phyloP scores from a whole-genome alignment of 1,140 invertebrate genomes.

The Drosophila kohkoa region DNA sequence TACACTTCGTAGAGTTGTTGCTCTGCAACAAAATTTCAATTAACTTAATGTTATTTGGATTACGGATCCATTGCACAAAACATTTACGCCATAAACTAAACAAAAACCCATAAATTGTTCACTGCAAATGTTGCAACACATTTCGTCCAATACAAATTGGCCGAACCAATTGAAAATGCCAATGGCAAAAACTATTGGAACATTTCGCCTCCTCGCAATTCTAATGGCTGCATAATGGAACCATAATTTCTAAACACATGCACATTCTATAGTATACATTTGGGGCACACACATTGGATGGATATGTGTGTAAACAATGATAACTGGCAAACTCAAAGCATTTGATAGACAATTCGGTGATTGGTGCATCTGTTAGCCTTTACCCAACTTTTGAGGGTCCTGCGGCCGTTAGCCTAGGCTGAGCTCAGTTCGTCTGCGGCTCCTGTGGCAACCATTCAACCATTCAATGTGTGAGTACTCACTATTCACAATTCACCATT shows the following conservation, averaged over 20 bases:
- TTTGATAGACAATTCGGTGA: slow-evolving; percentile 21
- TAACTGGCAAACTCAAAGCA: slow-evolving; percentile 49
- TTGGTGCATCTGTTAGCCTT: slow-evolving; percentile 29
- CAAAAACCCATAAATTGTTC: slow-evolving; percentile 28
- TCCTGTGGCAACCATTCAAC: slow-evolving; percentile 30
- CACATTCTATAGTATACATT: background rate
- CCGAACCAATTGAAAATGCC: slow-evolving; percentile 16
- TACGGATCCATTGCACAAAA: slow-evolving; percentile 16
- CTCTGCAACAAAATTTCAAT: slow-evolving; percentile 36
- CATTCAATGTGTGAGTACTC: background rate
- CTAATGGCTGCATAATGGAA: slow-evolving; percentile 9
- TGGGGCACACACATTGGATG: background rate
- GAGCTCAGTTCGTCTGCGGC: slow-evolving; percentile 35
- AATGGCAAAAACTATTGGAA: slow-evolving; percentile 11
- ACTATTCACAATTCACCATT: slow-evolving; percentile 9
- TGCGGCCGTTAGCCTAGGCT: slow-evolving; percentile 13
- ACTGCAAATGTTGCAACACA: slow-evolving; percentile 13
- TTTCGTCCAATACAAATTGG: slow-evolving; percentile 21
- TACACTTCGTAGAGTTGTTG: too few species aligned
- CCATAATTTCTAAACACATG: slow-evolving; percentile 27
- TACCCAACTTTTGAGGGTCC: slow-evolving; percentile 40
- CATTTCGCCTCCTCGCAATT: background rate
- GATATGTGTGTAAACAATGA: slow-evolving; percentile 20
- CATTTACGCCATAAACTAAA: slow-evolving; percentile 22
- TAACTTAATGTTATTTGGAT: slow-evolving; percentile 41